A percentile compares a stretch with the other conserved stretches of the same genome.
Evolutionary conservation across 2,113 vertebrate genomes (phyloP).

Genomic region (Capricornis sumatraensis): DNA sequence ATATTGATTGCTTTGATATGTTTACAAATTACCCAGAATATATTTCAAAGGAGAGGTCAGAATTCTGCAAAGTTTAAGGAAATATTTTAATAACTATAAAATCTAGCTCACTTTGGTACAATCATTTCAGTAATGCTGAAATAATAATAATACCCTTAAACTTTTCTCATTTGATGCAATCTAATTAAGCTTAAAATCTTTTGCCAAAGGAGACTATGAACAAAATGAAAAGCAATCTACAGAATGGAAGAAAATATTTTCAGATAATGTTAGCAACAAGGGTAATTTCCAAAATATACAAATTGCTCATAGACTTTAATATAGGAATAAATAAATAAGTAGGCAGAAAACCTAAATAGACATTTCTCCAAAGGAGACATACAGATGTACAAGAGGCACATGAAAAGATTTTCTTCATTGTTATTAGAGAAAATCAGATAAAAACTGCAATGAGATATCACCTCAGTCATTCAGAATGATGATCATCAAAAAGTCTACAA

Average conservation of each 20-base stretch:
- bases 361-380: neutral
- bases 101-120: neutral
- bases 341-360: neutral
- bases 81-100: neutral
- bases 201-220: neutral
- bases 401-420: neutral
- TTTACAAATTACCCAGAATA: neutral
- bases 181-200: neutral
- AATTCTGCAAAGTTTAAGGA: neutral
- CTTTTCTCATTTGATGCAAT: neutral
- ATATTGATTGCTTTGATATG: neutral
- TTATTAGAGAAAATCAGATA: neutral
- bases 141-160: neutral
- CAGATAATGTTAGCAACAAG: neutral
- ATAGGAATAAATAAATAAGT: neutral
- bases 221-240: neutral
- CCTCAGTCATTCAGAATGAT: neutral
- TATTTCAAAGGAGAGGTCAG: accelerated
- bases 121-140: neutral
- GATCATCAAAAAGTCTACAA: neutral
- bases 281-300: neutral
- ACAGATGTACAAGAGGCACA: neutral
- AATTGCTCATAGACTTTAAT: neutral
- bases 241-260: neutral
- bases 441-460: neutral